A percentile compares a stretch with the other conserved stretches of the same genome.
Conservation (phyloP, 2,888 invertebrate genomes). For the Tenthredo mesomela region DNA sequence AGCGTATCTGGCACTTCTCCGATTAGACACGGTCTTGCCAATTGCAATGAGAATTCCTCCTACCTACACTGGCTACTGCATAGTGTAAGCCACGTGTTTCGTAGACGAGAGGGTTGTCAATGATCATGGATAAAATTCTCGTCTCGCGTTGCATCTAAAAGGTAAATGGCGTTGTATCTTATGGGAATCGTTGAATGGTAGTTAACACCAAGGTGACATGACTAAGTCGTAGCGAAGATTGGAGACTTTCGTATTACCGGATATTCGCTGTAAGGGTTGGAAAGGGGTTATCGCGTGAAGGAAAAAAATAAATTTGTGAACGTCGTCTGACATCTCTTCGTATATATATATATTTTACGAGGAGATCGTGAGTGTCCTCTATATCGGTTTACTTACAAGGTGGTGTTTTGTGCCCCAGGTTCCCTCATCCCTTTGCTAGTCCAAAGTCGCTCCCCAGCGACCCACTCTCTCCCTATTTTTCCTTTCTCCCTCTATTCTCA, state of each 20-base stretch:
- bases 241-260: constrained; percentile 45
- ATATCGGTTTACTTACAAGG: constrained; percentile 68
- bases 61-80: not conserved
- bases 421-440: constrained; percentile 54
- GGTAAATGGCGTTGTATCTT: constrained; percentile 7
- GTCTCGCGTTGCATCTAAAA: not conserved
- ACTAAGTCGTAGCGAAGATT: constrained; percentile 40
- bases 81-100: not conserved
- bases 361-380: constrained; percentile 71
- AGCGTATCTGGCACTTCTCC: not conserved
- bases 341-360: constrained; percentile 68
- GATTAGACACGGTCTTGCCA: not conserved
- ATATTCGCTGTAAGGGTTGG: constrained; percentile 35
- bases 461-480: constrained; percentile 28
- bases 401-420: constrained; percentile 56
- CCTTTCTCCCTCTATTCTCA: constrained; percentile 35
- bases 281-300: constrained; percentile 59
- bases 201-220: constrained; percentile 39
- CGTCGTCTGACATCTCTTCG: constrained; percentile 59
- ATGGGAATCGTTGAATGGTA: constrained; percentile 35
- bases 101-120: not conserved
- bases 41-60: not conserved
- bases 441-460: constrained; percentile 57
- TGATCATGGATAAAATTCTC: constrained; percentile 24
- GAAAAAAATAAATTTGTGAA: constrained; percentile 55